A percentile compares a stretch with the other conserved stretches of the same genome.
phyloP scores from a whole-genome alignment of 2,888 invertebrate species.

The Aphodius granarius region DNA sequence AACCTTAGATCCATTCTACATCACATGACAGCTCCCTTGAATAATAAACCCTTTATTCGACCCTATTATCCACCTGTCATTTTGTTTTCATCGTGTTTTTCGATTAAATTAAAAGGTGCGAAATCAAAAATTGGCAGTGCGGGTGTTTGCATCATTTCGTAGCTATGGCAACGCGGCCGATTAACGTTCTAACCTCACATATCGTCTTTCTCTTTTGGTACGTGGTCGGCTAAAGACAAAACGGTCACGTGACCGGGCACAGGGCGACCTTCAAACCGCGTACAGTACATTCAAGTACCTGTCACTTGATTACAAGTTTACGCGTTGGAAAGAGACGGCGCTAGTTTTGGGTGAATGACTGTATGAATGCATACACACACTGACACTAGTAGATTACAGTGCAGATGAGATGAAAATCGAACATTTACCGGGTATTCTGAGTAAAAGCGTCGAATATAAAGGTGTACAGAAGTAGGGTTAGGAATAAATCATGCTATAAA shows the following conservation, averaged over 20 bases:
- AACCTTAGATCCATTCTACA: too few species aligned
- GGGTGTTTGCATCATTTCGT: background rate
- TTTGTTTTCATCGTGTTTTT: too few species aligned
- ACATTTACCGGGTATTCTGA: background rate
- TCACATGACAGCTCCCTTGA: too few species aligned
- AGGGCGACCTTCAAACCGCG: slow-evolving; percentile 58
- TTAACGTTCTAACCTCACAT: slow-evolving; percentile 18
- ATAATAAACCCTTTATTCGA: background rate
- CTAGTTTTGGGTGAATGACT: slow-evolving; percentile 45
- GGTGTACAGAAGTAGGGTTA: slow-evolving; percentile 27
- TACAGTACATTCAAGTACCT: slow-evolving; percentile 51
- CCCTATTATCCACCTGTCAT: background rate
- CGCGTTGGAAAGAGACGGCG: slow-evolving; percentile 36
- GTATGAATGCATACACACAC: slow-evolving; percentile 36
- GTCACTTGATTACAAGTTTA: slow-evolving; percentile 43
- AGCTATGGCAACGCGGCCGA: slow-evolving; percentile 20
- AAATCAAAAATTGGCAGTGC: background rate
- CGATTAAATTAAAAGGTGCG: too few species aligned
- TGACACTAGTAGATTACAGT: background rate
- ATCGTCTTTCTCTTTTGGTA: background rate
- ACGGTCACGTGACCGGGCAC: slow-evolving; percentile 55
- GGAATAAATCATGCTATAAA: background rate
- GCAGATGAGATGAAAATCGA: slow-evolving; percentile 41
- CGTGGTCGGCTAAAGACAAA: slow-evolving; percentile 32
- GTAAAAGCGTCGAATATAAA: slow-evolving; percentile 28